phyloP scores from a whole-genome alignment of 1,140 invertebrate species.

The Geopemphigus sp. region DNA sequence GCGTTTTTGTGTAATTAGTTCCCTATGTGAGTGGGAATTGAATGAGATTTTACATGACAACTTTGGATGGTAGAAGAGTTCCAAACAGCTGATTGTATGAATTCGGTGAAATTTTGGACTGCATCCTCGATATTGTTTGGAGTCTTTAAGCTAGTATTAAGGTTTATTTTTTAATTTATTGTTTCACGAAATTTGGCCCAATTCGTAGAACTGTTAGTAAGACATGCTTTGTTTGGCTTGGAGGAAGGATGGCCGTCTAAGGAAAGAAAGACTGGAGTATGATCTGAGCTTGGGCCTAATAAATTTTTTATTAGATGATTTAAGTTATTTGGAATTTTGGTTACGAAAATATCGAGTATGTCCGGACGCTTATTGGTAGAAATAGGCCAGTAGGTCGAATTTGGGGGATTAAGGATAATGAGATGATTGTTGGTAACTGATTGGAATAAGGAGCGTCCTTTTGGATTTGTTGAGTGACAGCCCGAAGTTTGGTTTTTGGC shows the following conservation, averaged over 20 bases:
- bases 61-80: not conserved
- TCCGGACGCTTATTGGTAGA: not conserved
- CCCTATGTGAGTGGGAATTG: not conserved
- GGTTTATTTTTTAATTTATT: not conserved
- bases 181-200: not conserved
- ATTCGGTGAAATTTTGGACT: not conserved
- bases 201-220: not conserved
- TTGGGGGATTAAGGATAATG: not conserved
- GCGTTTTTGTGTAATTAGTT: not conserved
- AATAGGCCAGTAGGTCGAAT: conserved; percentile 1
- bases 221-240: not conserved
- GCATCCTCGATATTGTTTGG: not conserved
- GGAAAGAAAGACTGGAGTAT: not conserved
- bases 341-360: not conserved
- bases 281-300: not conserved
- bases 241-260: not conserved
- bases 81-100: conserved; percentile 1
- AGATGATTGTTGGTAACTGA: not conserved
- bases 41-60: not conserved
- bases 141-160: not conserved
- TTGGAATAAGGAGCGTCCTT: conserved; percentile 4
- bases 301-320: not conserved
- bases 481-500: conserved; percentile 29
- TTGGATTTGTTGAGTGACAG: conserved; percentile 12
- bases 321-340: not conserved